phyloP scores from a whole-genome alignment of 2,797 vertebrate genomes.

The Zenarchopterus dispar region DNA sequence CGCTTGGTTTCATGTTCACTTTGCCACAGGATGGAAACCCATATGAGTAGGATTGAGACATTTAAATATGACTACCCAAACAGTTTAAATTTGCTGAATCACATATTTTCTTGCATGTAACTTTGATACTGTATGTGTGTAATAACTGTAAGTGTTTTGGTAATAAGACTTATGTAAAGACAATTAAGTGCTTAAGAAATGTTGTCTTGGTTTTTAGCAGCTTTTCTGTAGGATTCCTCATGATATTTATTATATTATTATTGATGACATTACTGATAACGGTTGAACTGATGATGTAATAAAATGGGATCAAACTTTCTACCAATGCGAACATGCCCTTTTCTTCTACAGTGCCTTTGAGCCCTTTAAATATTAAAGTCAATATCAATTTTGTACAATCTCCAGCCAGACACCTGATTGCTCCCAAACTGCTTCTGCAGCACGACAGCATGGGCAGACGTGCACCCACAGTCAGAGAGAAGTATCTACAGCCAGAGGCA shows the following conservation, averaged over 20 bases:
- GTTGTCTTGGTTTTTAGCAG: too few relatives aligned
- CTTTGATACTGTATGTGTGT: background rate
- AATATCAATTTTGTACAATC: background rate
- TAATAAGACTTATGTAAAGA: too few relatives aligned
- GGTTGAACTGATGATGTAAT: too few relatives aligned
- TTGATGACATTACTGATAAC: background rate
- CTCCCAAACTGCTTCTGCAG: background rate
- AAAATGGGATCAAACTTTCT: too few relatives aligned
- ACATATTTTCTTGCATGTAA: background rate
- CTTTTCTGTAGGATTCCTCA: too few relatives aligned
- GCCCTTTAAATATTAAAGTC: background rate
- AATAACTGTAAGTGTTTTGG: background rate
- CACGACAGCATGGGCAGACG: background rate
- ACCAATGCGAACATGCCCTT: too few relatives aligned
- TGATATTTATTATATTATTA: too few relatives aligned
- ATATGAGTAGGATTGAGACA: slow-evolving; percentile 15
- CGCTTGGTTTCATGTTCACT: background rate
- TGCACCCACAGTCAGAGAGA: slow-evolving; percentile 1
- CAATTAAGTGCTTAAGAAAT: too few relatives aligned
- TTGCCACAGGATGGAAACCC: background rate
- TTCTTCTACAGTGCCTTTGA: too few relatives aligned
- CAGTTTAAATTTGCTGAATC: background rate
- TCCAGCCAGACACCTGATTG: background rate
- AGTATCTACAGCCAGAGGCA: slow-evolving; percentile 14
- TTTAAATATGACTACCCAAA: slow-evolving; percentile 46